Evolutionary conservation across 2,113 vertebrate genomes (phyloP), one percentile per base, ranked within the genome.

Genomic region (Larimichthys crocea): DNA sequence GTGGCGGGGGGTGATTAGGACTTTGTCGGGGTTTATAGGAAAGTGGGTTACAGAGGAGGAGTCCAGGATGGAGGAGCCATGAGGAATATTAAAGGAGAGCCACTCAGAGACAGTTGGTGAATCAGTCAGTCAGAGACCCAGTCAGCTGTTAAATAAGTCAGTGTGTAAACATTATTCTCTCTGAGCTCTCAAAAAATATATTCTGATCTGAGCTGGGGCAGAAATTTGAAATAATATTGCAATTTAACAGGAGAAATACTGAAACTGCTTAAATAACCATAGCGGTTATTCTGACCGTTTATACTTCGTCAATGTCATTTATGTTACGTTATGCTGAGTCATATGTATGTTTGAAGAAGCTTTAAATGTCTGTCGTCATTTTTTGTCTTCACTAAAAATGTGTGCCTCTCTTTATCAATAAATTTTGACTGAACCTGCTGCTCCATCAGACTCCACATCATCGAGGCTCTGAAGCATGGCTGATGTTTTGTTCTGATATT

Each of bases 31-130:
- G 68, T 86, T 74, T 69, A 65, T 16, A 50, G 56, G 84, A 92
- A 92, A 93, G 79, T 93, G 82, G 91, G 91, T 92, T 89, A 92
- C 42, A 60, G 67, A 72, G 74, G 64, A 68, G 79, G 70, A 63
- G 83, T 67, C 59, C 70, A 56, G 65, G 10, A 70, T 66, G n/a
- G 57, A 24, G 42, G 67, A 40, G 67, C 57, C 24, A n/a, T 22
- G 31, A 71, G 60, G 63, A 70, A 31, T 65, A 80, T 62, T 50
- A 74, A 19, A 53, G 68, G 52, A 76, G 44, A 72, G 29, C 60
- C 76, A 56, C 46, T 85, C 57, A 44, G 57, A 76, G 77, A 70
- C 46, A 14, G 82, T 82, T 12, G 52, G 82, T 0, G 16, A 57
- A 82, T 35, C 87, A 74, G 74, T 79, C 74, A 80, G 81, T 84